Evolutionary conservation across 2,113 vertebrate genomes (phyloP), one percentile per base, ranked within the genome.

Genomic region (Colistium nudipinnis): DNA sequence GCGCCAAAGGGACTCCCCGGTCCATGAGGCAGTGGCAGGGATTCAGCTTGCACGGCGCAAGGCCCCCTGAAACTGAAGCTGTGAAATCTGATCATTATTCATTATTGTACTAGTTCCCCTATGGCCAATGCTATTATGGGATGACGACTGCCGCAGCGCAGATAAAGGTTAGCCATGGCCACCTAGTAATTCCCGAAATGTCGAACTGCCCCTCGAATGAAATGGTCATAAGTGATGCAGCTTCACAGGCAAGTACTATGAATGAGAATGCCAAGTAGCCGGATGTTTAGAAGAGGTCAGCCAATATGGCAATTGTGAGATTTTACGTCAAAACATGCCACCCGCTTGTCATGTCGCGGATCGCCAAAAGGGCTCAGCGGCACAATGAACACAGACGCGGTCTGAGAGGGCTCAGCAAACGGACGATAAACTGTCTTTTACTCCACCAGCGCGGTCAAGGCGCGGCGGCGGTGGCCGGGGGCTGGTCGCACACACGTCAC

Each of bases 391-490:
- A 30, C 16, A 52, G 13, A 19, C 49, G n/a, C 47, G 3, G 12
- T 16, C 2, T 13, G 6, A 1, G 25, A 13, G 6, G 11, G 16
- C 16, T 9, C 19, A 20, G 31, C 66, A 33, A 74, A 35, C 28
- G 12, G 41, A 14, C 62, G 44, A 70, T 35, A 49, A 80, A 71
- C 44, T 83, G 70, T 83, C 45, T 75, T 70, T 67, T 63, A 28
- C 75, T 67, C 69, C 77, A 61, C 41, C 81, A 92, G 89, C 52
- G 24, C 31, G 73, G 59, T 63, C 59, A 53, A 54, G 65, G 69
- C 47, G 22, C 68, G 22, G 68, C 22, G 67, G 22, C 45, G 35
- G 24, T 17, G 8, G 35, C 69, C 41, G 81, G 76, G 81, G 81
- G 68, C 67, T 27, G 76, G 78, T 76, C 74, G 43, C 51, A 66